Conservation (phyloP, 2,113 vertebrate species). For the Platysternon megacephalum region DNA sequence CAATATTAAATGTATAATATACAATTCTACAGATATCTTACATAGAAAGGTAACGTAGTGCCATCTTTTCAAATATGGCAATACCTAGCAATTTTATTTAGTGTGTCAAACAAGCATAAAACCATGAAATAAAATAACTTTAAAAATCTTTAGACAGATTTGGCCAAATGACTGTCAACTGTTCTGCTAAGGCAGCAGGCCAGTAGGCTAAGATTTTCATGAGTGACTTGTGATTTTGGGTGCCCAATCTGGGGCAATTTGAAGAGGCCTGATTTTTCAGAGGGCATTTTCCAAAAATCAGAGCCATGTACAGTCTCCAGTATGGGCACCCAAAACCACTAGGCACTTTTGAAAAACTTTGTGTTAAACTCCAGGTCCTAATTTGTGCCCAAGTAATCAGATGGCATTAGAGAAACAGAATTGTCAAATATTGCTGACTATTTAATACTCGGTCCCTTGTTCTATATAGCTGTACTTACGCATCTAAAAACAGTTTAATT, state of each 20-base stretch:
- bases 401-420: not conserved
- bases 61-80: constrained; percentile 63
- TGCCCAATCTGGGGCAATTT: not conserved
- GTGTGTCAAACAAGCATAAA: constrained; percentile 72
- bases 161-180: not conserved
- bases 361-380: not conserved
- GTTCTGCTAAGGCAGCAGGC: constrained; percentile 45
- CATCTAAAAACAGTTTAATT: constrained; percentile 36
- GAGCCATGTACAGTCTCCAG: constrained; percentile 4
- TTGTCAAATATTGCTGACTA: not conserved
- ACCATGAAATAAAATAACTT: constrained; percentile 71
- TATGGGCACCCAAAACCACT: constrained; percentile 10
- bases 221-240: not conserved
- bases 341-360: not conserved
- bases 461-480: not conserved
- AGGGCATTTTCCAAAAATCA: constrained; percentile 31
- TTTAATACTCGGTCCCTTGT: constrained; percentile 26
- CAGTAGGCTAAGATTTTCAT: not conserved
- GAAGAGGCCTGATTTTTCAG: constrained; percentile 24
- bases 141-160: constrained; percentile 65
- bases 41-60: constrained; percentile 68
- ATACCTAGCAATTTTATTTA: constrained; percentile 51
- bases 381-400: not conserved
- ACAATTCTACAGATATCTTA: constrained; percentile 86
- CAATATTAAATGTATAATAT: constrained; percentile 85